These are phyloP conservation scores for Malurus splendens DNA, from an alignment of 2,797 vertebrate genomes.

Conservation along the genomic window DNA sequence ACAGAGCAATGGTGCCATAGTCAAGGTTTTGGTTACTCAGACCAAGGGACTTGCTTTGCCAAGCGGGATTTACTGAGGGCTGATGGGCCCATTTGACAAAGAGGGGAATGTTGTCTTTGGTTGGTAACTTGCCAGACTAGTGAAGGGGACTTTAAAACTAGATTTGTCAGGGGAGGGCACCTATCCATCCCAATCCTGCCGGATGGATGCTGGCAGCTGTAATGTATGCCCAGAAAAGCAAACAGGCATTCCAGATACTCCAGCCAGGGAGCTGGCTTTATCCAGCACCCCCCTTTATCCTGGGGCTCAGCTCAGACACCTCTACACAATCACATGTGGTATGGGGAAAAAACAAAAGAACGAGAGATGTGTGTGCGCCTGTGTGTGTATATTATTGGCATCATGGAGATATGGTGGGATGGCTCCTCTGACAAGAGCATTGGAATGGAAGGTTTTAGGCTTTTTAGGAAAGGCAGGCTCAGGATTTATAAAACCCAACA, in stretches of 20 bases:
- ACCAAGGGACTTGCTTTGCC: neutral
- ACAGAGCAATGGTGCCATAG: neutral
- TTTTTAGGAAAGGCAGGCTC: neutral
- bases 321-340: neutral
- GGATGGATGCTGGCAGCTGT: neutral
- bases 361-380: accelerated
- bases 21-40: neutral
- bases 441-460: neutral
- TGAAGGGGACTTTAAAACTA: neutral
- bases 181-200: neutral
- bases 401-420: neutral
- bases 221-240: neutral
- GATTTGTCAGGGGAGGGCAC: too few species aligned
- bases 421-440: neutral
- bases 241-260: neutral
- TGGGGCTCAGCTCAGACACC: accelerated
- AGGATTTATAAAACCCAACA: neutral
- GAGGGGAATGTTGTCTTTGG: neutral
- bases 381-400: too few species aligned
- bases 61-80: neutral
- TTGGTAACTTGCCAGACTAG: neutral
- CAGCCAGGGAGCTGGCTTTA: neutral
- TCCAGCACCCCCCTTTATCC: neutral
- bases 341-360: neutral
- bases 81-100: neutral